Base-by-base conservation (phyloP, 2,797 vertebrate species). In the Sparus aurata region DNA sequence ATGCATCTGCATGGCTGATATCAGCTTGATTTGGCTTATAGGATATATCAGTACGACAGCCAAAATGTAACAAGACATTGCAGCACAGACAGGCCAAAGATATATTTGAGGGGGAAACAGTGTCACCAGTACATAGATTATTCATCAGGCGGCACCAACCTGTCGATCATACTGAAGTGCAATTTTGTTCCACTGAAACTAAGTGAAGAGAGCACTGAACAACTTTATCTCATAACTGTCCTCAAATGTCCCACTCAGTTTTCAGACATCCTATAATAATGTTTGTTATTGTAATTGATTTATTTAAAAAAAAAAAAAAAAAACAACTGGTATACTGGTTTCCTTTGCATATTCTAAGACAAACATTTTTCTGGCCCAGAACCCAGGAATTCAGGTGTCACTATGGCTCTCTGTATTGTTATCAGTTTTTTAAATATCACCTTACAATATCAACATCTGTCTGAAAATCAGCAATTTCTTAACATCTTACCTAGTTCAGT, bases 401-500 rank as follows among this genome's bases (percentile, higher is more conserved):
- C 17, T 63, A 22, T 43, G 30, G 22, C 7, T 43, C 2, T 22
- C 16, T 17, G 58, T 15, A 6, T 4, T 23, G 30, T 30, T 4
- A 30, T 30, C 30, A 30, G 2, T 3, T 34, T 38, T 16, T 38
- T 58, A 27, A n/a, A 7, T 3, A 11, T 74, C 27, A 41, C 2
- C 54, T 47, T 25, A 23, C 1, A 7, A 55, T 20, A 38, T 49
- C 6, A 66, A n/a, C 46, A 66, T 75, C 1, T 50, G 7, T 13
- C 49, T 43, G 7, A 18, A 38, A 45, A 64, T 20, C 10, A 58
- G 20, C 0, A 13, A 2, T 57, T 54, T 68, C 18, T 67, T 25
- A 46, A 55, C 12, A 61, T 55, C 96, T 72, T 97, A 99, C 98
- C 97, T 16, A 97, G 89, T 85, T 97, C 95, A 49, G 96, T 96